These are phyloP conservation scores for Alcedo quadribrachys DNA, from an alignment of 2,797 vertebrate species.

Conservation along the genomic window DNA sequence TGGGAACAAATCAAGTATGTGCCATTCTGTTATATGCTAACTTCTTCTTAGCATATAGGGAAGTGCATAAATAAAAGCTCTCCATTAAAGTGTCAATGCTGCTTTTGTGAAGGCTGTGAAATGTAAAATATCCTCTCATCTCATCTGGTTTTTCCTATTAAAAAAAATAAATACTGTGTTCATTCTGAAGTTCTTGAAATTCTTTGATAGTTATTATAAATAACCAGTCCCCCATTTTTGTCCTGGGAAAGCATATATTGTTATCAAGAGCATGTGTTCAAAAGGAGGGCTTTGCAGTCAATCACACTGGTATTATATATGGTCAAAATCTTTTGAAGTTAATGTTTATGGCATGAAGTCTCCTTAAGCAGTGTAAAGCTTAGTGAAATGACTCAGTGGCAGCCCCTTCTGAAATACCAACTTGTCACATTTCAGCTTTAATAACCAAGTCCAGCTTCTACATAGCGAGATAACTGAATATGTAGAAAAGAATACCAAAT, in stretches of 20 bases:
- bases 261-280: background rate
- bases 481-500: background rate
- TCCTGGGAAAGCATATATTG: background rate
- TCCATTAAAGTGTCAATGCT: background rate
- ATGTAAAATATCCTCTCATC: background rate
- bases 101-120: background rate
- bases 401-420: background rate
- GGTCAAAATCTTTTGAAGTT: background rate
- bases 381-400: background rate
- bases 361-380: background rate
- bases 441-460: background rate
- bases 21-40: background rate
- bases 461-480: background rate
- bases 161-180: background rate
- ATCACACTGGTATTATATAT: background rate
- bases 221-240: background rate
- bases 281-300: background rate
- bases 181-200: background rate
- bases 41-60: background rate
- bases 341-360: background rate
- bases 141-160: background rate
- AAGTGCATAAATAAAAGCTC: background rate
- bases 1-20: background rate
- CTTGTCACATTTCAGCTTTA: background rate
- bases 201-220: background rate